Evolutionary conservation across 2,888 invertebrate genomes (phyloP), one percentile per base, ranked within the genome.

Genomic region (Mesorhabditis belari): DNA sequence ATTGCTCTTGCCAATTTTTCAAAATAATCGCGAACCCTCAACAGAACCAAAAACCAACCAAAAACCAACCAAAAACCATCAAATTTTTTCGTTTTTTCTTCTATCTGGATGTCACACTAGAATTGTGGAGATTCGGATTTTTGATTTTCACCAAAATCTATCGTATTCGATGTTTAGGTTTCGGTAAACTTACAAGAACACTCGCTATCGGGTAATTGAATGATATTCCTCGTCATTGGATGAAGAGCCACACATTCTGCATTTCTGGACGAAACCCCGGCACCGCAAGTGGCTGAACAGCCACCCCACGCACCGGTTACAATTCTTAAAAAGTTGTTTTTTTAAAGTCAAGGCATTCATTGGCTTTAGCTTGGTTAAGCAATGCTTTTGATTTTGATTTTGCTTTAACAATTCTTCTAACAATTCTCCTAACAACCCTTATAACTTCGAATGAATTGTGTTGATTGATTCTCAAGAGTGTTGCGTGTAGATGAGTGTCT

Each of bases 151-250:
- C n/a, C n/a, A n/a, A n/a, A n/a, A n/a, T n/a, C 12, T n/a, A 44
- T 44, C 12, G 44, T 17, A n/a, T 44, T 2, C 44, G n/a, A 44
- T 12, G 44, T 2, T 44, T 44, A 44, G n/a, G n/a, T 17, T 12
- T 1, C 17, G n/a, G 12, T 50, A 44, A 35, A 44, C 63, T 27
- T 50, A 76, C 80, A 74, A 63, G 73, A 71, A 57, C 80, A 80
- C 63, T 81, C 80, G 53, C 73, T 70, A 63, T 73, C 75, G 25
- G 81, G 79, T 59, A 81, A 63, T 56, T 70, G 71, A 60, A 79
- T 70, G 56, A 70, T 60, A 24, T 69, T 67, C 59, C 69, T 69
- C 5, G 77, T 73, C 58, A 80, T 64, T 24, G 74, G 74, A 66
- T 79, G 77, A 29, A 71, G 62, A 27, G 74, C 79, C 3, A 79